Conservation (phyloP, 30 jellyfish, hydroid and myxozoan genomes). For the Turritopsis rubra region DNA sequence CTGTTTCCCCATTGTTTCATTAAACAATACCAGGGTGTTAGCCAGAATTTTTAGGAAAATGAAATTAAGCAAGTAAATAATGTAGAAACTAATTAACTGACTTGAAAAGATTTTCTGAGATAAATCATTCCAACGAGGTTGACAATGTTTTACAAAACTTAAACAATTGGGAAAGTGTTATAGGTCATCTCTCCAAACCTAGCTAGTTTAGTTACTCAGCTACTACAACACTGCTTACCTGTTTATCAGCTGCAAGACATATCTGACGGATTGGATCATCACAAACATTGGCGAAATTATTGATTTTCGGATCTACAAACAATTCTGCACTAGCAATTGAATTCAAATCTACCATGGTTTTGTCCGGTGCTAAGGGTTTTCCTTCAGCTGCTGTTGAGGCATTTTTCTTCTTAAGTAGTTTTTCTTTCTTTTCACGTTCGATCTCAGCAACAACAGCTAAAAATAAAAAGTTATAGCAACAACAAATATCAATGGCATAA, state of each 20-base stretch:
- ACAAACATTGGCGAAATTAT: constrained; percentile 47
- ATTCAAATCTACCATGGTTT: constrained; percentile 33
- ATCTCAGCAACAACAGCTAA: constrained; percentile 4
- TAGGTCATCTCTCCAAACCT: too few relatives aligned
- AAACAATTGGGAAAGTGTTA: too few relatives aligned
- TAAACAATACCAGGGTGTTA: too few relatives aligned
- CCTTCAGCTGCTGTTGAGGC: not conserved
- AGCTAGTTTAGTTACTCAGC: too few relatives aligned
- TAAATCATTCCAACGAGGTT: too few relatives aligned
- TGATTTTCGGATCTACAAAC: constrained; percentile 77
- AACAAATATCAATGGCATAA: too few relatives aligned
- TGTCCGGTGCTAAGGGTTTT: not conserved
- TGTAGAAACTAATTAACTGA: too few relatives aligned
- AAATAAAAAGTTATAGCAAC: not conserved
- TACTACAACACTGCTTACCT: constrained; percentile 44
- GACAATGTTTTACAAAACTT: too few relatives aligned
- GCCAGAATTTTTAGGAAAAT: too few relatives aligned
- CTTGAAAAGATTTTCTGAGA: too few relatives aligned
- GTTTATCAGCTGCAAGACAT: constrained; percentile 89
- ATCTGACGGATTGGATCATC: constrained; percentile 78
- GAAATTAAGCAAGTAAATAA: too few relatives aligned
- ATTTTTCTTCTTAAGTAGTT: not conserved
- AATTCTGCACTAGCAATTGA: constrained; percentile 65
- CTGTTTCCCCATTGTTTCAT: too few relatives aligned
- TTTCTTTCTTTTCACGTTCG: constrained; percentile 15